Evolutionary conservation across 1,140 invertebrate genomes (phyloP).

Genomic region (Anagrus nilaparvatae): DNA sequence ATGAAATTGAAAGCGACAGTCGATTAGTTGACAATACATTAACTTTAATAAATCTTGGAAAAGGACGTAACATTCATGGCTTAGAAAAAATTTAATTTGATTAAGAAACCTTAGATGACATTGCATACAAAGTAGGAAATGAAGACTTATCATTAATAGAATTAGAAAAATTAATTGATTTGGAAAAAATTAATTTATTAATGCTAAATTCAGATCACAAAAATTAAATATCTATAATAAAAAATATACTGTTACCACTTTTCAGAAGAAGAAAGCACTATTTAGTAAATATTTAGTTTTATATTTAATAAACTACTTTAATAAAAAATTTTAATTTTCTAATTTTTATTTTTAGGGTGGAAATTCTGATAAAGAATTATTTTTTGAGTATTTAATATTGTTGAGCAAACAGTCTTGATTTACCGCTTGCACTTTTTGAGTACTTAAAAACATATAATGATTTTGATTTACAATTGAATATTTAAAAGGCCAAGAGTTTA

Average conservation of each 20-base stretch:
- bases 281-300: conserved; percentile 33
- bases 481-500: conserved; percentile 52
- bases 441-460: no score
- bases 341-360: conserved; percentile 38
- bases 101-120: conserved; percentile 56
- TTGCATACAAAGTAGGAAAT: conserved; percentile 63
- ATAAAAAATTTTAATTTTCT: conserved; percentile 40
- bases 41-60: conserved; percentile 54
- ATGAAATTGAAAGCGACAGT: conserved; percentile 58
- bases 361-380: no score
- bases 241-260: conserved; percentile 52
- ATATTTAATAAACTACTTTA: conserved; percentile 17
- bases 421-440: no score
- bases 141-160: conserved; percentile 50
- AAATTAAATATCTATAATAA: conserved; percentile 49
- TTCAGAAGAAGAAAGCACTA: conserved; percentile 48
- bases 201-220: conserved; percentile 51
- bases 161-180: conserved; percentile 50
- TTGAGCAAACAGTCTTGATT: no score
- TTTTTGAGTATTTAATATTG: no score
- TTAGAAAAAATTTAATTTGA: conserved; percentile 54
- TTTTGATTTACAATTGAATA: no score
- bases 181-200: conserved; percentile 57
- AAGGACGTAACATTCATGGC: conserved; percentile 51
- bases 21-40: conserved; percentile 59